A percentile compares a stretch with the other conserved stretches of the same genome.
phyloP scores from a whole-genome alignment of 2,888 invertebrate species.

The Alviniconcha strummeri region DNA sequence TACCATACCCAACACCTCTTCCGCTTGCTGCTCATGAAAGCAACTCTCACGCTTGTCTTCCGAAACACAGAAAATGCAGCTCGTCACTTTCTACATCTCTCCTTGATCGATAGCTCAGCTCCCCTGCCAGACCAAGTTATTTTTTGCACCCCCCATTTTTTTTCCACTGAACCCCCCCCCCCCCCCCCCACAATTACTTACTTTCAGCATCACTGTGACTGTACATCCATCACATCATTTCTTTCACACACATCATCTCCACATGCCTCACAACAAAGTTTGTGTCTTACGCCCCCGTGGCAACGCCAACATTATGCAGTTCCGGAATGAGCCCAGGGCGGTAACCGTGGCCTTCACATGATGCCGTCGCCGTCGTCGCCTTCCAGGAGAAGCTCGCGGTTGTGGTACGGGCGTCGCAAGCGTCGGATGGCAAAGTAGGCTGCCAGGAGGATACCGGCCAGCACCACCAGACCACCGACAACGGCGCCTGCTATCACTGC shows the following conservation, averaged over 20 bases:
- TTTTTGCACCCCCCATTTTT: not conserved
- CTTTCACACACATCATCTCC: not conserved
- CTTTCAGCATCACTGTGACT: not conserved
- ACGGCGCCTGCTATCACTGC: slow-evolving; percentile 35
- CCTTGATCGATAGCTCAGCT: not conserved
- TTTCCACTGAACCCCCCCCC: not conserved
- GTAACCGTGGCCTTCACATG: slow-evolving; percentile 14
- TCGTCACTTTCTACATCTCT: not conserved
- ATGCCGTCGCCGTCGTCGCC: slow-evolving; percentile 35
- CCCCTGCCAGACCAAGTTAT: not conserved
- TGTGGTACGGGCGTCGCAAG: slow-evolving; percentile 31
- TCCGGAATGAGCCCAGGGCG: no score
- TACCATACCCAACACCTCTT: no score
- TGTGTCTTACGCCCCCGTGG: no score
- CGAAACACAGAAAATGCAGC: no score
- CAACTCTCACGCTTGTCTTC: no score
- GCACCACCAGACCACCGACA: slow-evolving; percentile 31
- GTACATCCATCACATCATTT: slow-evolving; percentile 1
- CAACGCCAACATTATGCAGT: no score
- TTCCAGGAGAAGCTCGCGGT: slow-evolving; percentile 36
- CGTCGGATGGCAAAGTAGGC: slow-evolving; percentile 34
- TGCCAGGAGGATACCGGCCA: slow-evolving; percentile 27
- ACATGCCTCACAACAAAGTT: no score
- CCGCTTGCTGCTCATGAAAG: no score
- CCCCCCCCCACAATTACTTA: not conserved